A percentile compares a stretch with the other conserved stretches of the same genome.
Evolutionary conservation across 2,888 invertebrate genomes (phyloP).

Genomic region (Brachyopa scutellaris): DNA sequence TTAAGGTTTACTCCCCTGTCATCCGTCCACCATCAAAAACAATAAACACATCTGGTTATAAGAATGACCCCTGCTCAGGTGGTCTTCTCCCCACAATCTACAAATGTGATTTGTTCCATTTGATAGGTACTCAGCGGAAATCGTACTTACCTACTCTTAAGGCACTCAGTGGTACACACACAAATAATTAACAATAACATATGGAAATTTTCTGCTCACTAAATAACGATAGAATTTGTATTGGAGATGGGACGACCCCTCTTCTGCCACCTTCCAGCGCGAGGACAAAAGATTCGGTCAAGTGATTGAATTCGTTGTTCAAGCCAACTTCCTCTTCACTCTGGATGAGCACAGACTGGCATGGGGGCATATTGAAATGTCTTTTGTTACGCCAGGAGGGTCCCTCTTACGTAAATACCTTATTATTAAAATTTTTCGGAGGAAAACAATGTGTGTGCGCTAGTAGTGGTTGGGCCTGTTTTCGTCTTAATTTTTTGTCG

Average conservation of each 20-base stretch:
- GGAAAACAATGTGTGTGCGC: slow-evolving; percentile 27
- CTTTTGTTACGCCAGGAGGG: slow-evolving; percentile 57
- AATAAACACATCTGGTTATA: too few relatives aligned
- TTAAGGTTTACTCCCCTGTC: too few relatives aligned
- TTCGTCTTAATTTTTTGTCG: not conserved
- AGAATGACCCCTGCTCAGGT: slow-evolving; percentile 29
- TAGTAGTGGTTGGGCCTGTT: slow-evolving; percentile 10
- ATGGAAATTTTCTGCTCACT: slow-evolving; percentile 54
- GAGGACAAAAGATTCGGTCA: slow-evolving; percentile 64
- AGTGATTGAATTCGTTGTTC: slow-evolving; percentile 61
- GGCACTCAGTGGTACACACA: not conserved
- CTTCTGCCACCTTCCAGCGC: slow-evolving; percentile 45
- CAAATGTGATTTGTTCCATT: slow-evolving; percentile 53
- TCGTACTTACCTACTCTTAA: not conserved
- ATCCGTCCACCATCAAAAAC: too few relatives aligned
- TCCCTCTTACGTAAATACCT: slow-evolving; percentile 1
- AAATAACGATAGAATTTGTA: slow-evolving; percentile 41
- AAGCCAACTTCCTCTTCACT: slow-evolving; percentile 65
- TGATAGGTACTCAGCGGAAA: slow-evolving; percentile 46
- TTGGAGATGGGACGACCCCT: slow-evolving; percentile 6
- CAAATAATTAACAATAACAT: slow-evolving; percentile 33
- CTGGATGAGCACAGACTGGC: slow-evolving; percentile 30
- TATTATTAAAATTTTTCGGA: slow-evolving; percentile 3
- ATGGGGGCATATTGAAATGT: slow-evolving; percentile 69
- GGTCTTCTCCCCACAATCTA: slow-evolving; percentile 33